Conservation (phyloP, 2,797 vertebrate species). For the Pangasius mekongensis region DNA sequence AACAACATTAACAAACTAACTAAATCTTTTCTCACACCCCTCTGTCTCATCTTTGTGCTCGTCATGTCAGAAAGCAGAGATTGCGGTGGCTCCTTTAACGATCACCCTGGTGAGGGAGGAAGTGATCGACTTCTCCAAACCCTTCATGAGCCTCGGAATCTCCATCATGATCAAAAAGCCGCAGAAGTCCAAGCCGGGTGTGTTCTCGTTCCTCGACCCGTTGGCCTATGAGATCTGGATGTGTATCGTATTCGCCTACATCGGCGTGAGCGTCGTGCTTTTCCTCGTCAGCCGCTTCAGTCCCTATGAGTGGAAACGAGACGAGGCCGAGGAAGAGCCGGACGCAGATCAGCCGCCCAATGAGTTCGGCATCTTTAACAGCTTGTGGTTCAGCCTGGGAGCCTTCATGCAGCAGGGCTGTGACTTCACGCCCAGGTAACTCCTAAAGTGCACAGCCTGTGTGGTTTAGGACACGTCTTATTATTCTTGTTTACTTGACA, state of each 20-base stretch:
- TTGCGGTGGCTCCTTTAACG: slow-evolving; percentile 35
- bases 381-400: slow-evolving; percentile 98
- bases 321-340: slow-evolving; percentile 93
- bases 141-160: slow-evolving; percentile 98
- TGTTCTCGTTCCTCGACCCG: slow-evolving; percentile 98
- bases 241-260: slow-evolving; percentile 99
- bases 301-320: slow-evolving; percentile 97
- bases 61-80: slow-evolving; percentile 29
- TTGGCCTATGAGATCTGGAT: slow-evolving; percentile 99
- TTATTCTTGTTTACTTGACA: neutral
- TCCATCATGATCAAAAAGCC: slow-evolving; percentile 99
- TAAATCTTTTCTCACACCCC: too few species aligned
- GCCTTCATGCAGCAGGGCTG: slow-evolving; percentile 99
- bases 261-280: slow-evolving; percentile 97
- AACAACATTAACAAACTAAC: neutral
- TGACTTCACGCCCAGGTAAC: slow-evolving; percentile 96
- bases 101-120: slow-evolving; percentile 36
- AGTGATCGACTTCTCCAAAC: slow-evolving; percentile 71
- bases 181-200: slow-evolving; percentile 98
- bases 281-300: slow-evolving; percentile 99
- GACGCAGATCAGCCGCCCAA: slow-evolving; percentile 98
- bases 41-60: neutral
- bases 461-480: neutral
- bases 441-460: too few species aligned
- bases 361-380: slow-evolving; percentile 99